These are phyloP conservation scores for Cantharis rufa DNA, from an alignment of 2,888 invertebrate genomes.

Conservation along the genomic window DNA sequence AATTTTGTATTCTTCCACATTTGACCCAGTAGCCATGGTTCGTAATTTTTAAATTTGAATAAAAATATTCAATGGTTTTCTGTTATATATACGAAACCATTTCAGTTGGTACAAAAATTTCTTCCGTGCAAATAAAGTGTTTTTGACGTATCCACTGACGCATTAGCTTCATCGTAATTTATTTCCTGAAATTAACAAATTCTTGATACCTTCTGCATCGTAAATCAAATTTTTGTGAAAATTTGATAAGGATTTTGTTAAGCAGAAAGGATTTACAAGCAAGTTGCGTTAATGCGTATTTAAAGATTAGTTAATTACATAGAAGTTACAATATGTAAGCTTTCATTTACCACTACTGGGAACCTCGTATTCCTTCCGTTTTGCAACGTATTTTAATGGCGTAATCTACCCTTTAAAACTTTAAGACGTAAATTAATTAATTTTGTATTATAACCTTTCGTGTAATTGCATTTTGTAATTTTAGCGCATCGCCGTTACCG, in stretches of 20 bases:
- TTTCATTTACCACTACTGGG: conserved; percentile 19
- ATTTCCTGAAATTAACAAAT: neutral
- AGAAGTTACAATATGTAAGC: conserved; percentile 21
- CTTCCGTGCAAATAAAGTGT: neutral
- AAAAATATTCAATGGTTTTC: no score
- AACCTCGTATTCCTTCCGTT: conserved; percentile 18
- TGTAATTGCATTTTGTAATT: neutral
- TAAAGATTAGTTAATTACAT: conserved; percentile 17
- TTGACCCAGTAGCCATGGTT: neutral
- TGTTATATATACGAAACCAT: no score
- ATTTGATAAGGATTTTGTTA: neutral
- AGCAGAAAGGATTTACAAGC: neutral
- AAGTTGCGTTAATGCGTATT: neutral
- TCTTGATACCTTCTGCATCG: neutral
- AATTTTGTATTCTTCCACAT: neutral
- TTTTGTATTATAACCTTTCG: conserved; percentile 28
- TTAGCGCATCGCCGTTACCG: neutral
- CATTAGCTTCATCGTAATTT: neutral
- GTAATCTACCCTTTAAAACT: conserved; percentile 22
- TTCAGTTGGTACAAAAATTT: no score
- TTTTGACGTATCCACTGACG: neutral
- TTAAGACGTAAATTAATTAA: conserved; percentile 31
- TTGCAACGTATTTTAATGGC: conserved; percentile 20
- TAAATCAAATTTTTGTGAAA: neutral
- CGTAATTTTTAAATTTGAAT: no score